Conservation (phyloP, 2,797 vertebrate genomes). For the Hypotaenidia philippensis region DNA sequence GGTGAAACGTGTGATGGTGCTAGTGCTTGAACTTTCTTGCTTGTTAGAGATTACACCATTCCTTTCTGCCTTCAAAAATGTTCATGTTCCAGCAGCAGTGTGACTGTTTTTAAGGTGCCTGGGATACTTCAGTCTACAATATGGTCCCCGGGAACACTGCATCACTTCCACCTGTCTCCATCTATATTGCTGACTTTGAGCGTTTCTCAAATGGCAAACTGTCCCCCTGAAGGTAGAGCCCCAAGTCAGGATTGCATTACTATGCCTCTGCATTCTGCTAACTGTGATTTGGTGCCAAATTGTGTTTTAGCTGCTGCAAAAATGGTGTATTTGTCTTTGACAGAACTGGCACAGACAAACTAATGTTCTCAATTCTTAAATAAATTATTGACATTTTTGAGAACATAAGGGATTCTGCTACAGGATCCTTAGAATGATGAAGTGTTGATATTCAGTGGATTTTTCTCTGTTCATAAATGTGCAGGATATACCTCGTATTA, state of each 20-base stretch:
- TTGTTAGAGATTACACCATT: neutral
- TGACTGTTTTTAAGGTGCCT: neutral
- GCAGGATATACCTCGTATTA: too few relatives aligned
- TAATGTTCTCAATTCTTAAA: too few relatives aligned
- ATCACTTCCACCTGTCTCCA: neutral
- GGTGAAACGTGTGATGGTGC: neutral
- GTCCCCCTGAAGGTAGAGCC: neutral
- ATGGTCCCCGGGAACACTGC: neutral
- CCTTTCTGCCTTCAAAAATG: neutral
- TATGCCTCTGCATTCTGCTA: too few relatives aligned
- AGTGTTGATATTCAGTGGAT: too few relatives aligned
- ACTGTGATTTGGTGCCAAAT: too few relatives aligned
- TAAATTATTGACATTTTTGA: too few relatives aligned
- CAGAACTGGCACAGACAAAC: too few relatives aligned
- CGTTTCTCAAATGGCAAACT: neutral
- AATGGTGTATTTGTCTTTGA: too few relatives aligned
- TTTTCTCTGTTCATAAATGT: too few relatives aligned
- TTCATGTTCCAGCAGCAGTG: neutral
- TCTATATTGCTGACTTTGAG: neutral
- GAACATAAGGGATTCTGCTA: too few relatives aligned
- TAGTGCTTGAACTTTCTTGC: neutral
- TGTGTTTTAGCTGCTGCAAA: too few relatives aligned
- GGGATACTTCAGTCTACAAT: neutral
- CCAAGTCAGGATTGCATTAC: neutral
- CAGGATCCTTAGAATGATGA: too few relatives aligned